Evolutionary conservation across 1,140 invertebrate genomes (phyloP).

Genomic region (Caenorhabditis elegans): WBcel235 BX284605.5:10041501-10042000

Average conservation of each 20-base stretch:
- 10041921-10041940: too few relatives aligned
- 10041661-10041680: background rate
- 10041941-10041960: too few relatives aligned
- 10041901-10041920: too few relatives aligned
- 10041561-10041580: background rate
- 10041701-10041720: background rate
- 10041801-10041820: too few relatives aligned
- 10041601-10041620: background rate
- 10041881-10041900: too few relatives aligned
- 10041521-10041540: background rate
- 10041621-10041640: background rate
- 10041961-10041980: too few relatives aligned
- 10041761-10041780: background rate
- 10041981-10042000: too few relatives aligned
- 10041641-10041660: background rate
- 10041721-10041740: background rate
- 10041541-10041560: background rate
- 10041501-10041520: background rate
- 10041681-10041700: conserved; percentile 28
- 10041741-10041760: background rate
- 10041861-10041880: too few relatives aligned
- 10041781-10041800: background rate
- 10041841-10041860: too few relatives aligned
- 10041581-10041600: background rate
- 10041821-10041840: too few relatives aligned